Evolutionary conservation across 1,140 invertebrate species (phyloP).

Genomic region (Monomorium pharaonis): DNA sequence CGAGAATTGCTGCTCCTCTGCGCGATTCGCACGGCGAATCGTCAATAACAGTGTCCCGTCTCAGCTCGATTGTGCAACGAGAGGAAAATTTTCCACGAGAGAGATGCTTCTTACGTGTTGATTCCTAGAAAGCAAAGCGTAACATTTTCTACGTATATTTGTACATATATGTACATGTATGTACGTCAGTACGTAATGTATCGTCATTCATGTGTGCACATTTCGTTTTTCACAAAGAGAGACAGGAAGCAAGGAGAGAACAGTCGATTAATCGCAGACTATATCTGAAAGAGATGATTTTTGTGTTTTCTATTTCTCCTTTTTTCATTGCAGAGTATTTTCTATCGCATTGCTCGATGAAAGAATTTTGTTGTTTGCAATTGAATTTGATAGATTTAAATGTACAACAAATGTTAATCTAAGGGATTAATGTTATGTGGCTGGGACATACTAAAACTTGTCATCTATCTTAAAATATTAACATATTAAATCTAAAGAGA

Average conservation of each 20-base stretch:
- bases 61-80: constrained; percentile 19
- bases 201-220: not conserved
- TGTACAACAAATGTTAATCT: not conserved
- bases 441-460: not conserved
- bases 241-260: constrained; percentile 16
- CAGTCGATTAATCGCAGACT: constrained; percentile 16
- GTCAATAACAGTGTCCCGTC: constrained; percentile 16
- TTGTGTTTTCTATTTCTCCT: not conserved
- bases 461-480: not conserved
- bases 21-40: constrained; percentile 25
- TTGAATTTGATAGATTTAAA: constrained; percentile 5
- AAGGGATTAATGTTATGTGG: not conserved
- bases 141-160: not conserved
- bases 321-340: not conserved
- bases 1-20: constrained; percentile 15
- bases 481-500: not conserved
- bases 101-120: constrained; percentile 17
- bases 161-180: not conserved
- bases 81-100: constrained; percentile 37
- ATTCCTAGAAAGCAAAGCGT: not conserved
- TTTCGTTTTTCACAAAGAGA: not conserved
- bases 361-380: not conserved
- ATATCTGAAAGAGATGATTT: constrained; percentile 7
- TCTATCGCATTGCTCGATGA: not conserved
- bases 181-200: not conserved